Evolutionary conservation across 2,888 invertebrate species (phyloP).

Genomic region (Tachina lurida): DNA sequence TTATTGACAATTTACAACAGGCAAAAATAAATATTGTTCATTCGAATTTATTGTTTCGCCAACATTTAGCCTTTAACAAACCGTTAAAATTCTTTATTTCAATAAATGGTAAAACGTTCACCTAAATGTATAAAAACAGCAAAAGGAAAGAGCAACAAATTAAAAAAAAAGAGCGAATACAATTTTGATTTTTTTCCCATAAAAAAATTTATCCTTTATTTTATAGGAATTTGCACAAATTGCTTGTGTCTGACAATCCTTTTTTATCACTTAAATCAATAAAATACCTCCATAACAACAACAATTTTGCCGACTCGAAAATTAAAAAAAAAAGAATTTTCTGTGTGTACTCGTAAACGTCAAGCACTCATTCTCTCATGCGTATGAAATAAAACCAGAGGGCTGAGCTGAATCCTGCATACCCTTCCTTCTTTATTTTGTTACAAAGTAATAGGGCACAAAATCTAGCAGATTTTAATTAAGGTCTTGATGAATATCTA

Average conservation of each 20-base stretch:
- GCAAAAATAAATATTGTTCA: conserved; percentile 33
- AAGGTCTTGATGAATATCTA: too few species aligned
- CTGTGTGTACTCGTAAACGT: neutral
- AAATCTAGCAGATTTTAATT: too few species aligned
- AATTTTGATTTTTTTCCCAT: neutral
- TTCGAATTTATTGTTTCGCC: conserved; percentile 32
- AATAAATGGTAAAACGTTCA: conserved; percentile 61
- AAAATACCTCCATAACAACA: conserved; percentile 64
- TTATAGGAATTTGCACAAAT: conserved; percentile 62
- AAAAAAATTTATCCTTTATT: conserved; percentile 54
- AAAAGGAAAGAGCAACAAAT: neutral
- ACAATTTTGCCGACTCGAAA: conserved; percentile 62
- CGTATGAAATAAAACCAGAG: neutral
- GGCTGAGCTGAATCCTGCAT: neutral
- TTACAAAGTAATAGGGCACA: too few species aligned
- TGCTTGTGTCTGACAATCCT: conserved; percentile 70
- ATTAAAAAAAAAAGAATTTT: neutral
- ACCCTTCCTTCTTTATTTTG: neutral
- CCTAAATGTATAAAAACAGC: conserved; percentile 31
- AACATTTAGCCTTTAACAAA: conserved; percentile 59
- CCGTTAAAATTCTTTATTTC: conserved; percentile 67
- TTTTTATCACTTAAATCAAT: conserved; percentile 71
- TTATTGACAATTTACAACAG: conserved; percentile 31
- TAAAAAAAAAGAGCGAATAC: conserved; percentile 5
- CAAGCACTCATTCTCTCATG: neutral